Conservation (phyloP, 2,797 vertebrate genomes). For the Stomatorhinus walkeri region DNA sequence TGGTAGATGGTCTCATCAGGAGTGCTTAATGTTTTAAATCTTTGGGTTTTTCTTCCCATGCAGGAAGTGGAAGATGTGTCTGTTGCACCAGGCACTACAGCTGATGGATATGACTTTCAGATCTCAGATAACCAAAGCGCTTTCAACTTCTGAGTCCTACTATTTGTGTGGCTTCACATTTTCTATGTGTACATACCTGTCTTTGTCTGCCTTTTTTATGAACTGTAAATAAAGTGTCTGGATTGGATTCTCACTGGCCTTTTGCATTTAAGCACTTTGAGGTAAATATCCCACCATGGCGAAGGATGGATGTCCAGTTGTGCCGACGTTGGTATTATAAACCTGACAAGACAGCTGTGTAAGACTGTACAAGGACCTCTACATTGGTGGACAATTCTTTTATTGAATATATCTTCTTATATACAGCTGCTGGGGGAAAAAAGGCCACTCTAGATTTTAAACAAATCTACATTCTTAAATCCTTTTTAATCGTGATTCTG, state of each 20-base stretch:
- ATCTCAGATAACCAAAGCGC: slow-evolving; percentile 66
- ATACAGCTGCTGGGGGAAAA: neutral
- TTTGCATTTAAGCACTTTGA: neutral
- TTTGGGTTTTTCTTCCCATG: neutral
- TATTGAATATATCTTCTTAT: neutral
- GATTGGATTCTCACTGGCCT: neutral
- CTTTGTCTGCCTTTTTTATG: slow-evolving; percentile 36
- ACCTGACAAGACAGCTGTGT: neutral
- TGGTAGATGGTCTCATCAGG: neutral
- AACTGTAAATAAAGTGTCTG: slow-evolving; percentile 36
- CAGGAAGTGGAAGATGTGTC: slow-evolving; percentile 79
- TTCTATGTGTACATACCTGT: slow-evolving; percentile 53
- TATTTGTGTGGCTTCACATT: slow-evolving; percentile 28
- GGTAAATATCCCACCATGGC: neutral
- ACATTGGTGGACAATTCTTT: neutral
- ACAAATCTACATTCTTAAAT: neutral
- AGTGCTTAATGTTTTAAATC: neutral
- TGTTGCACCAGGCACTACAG: slow-evolving; percentile 74
- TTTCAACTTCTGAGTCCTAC: slow-evolving; percentile 74
- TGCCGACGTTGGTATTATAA: neutral
- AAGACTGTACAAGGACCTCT: neutral
- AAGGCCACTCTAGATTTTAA: neutral
- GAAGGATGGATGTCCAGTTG: neutral
- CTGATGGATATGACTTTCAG: slow-evolving; percentile 79
- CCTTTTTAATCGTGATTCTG: neutral